Percentiles rank a stretch among this genome's conserved stretches.
These are phyloP conservation scores for Tichodroma muraria DNA, from an alignment of 2,113 vertebrate genomes.

Conservation along the genomic window DNA sequence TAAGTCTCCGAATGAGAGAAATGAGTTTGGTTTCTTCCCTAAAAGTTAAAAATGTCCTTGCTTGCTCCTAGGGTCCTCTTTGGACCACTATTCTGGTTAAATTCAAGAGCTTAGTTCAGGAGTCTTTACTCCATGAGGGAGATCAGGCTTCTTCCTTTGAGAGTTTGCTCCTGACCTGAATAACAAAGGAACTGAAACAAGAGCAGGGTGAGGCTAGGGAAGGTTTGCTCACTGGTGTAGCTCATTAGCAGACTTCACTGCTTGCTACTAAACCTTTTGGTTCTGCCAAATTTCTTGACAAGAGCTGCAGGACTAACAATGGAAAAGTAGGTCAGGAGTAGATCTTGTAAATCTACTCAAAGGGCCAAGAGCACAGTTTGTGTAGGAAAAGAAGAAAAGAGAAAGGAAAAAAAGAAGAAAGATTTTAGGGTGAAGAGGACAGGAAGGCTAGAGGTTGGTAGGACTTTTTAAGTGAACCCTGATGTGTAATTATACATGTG, in stretches of 20 bases:
- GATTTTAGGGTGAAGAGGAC: background rate
- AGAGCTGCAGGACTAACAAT: slow-evolving; percentile 3
- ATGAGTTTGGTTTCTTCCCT: background rate
- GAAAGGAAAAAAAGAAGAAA: background rate
- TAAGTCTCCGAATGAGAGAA: background rate
- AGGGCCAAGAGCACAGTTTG: background rate
- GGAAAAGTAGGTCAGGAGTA: slow-evolving; percentile 43
- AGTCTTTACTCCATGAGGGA: background rate
- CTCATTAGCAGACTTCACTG: background rate
- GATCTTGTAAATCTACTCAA: slow-evolving; percentile 6
- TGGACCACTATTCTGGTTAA: background rate
- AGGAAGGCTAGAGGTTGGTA: background rate
- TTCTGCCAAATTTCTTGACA: slow-evolving; percentile 43
- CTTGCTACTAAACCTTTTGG: background rate
- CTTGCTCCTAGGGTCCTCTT: background rate
- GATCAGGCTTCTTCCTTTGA: background rate
- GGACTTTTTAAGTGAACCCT: background rate
- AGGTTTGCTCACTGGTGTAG: slow-evolving; percentile 7
- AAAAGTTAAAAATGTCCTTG: background rate
- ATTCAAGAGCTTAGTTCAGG: background rate
- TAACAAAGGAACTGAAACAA: slow-evolving; percentile 25
- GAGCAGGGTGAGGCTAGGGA: background rate
- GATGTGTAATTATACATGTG: background rate
- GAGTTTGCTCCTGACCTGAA: slow-evolving; percentile 10
- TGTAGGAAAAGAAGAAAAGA: background rate